Percentiles rank a stretch among this genome's conserved stretches.
Evolutionary conservation across 2,888 invertebrate species (phyloP).

Genomic region (Polydrusus pterygomalis): DNA sequence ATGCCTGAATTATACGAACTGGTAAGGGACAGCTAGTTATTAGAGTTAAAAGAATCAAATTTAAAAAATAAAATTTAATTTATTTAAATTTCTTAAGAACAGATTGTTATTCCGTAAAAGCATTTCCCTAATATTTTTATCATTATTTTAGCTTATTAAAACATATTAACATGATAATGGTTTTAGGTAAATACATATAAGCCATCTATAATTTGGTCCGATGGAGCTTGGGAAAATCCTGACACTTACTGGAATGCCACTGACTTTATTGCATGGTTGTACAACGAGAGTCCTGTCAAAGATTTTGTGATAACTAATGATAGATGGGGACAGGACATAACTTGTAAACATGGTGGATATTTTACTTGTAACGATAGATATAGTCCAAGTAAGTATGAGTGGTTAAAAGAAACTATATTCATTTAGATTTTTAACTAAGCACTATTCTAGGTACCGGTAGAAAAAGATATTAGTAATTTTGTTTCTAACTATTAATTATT

Average conservation of each 20-base stretch:
- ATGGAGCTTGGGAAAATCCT: slow-evolving; percentile 94
- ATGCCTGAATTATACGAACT: slow-evolving; percentile 88
- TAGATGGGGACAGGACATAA: slow-evolving; percentile 88
- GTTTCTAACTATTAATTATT: too few relatives aligned
- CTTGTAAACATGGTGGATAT: slow-evolving; percentile 92
- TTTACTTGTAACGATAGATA: slow-evolving; percentile 89
- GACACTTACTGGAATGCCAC: slow-evolving; percentile 89
- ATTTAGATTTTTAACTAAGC: background rate
- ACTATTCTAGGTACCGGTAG: too few relatives aligned
- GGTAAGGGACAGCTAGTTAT: slow-evolving; percentile 70
- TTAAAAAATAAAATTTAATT: background rate
- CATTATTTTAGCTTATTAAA: too few relatives aligned
- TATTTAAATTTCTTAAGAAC: background rate
- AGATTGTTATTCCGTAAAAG: too few relatives aligned
- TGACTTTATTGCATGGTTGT: slow-evolving; percentile 92
- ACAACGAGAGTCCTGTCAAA: slow-evolving; percentile 91
- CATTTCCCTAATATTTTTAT: too few relatives aligned
- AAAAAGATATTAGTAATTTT: background rate
- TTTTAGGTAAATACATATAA: slow-evolving; percentile 75
- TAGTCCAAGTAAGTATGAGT: slow-evolving; percentile 77
- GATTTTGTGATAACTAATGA: slow-evolving; percentile 93
- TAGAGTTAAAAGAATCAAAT: background rate
- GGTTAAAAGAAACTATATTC: too few relatives aligned
- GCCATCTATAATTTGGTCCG: slow-evolving; percentile 93
- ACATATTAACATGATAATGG: too few relatives aligned